Evolutionary conservation across 1,140 invertebrate genomes (phyloP).

Genomic region (Leptopilina boulardi): DNA sequence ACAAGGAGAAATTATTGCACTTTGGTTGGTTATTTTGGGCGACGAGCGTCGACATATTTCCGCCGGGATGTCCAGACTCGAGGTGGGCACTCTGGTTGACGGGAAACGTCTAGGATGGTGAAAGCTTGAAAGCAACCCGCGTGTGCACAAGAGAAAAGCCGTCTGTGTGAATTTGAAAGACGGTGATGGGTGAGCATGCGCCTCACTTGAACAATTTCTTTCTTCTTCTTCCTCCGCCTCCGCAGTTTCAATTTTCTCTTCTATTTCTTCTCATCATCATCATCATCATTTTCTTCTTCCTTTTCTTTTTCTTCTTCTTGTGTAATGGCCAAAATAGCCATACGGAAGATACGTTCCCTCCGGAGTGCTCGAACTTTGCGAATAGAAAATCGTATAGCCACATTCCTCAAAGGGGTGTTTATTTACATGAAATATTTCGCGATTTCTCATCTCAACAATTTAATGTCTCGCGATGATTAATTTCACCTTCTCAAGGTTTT

Average conservation of each 20-base stretch:
- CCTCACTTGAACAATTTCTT: slow-evolving; percentile 32
- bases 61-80: slow-evolving; percentile 28
- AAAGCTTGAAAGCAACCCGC: slow-evolving; percentile 1
- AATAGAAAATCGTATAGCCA: slow-evolving; percentile 14
- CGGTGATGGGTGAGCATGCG: slow-evolving; percentile 36
- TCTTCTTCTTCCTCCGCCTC: slow-evolving; percentile 29
- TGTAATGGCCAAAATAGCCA: slow-evolving; percentile 40
- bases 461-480: not conserved
- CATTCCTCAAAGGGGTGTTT: not conserved
- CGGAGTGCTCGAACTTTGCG: not conserved
- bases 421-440: slow-evolving; percentile 18
- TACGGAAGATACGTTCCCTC: slow-evolving; percentile 36
- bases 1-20: slow-evolving; percentile 1
- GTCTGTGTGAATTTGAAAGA: slow-evolving; percentile 28
- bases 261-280: not conserved
- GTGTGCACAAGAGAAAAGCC: slow-evolving; percentile 11
- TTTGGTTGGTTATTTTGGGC: slow-evolving; percentile 32
- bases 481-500: not conserved
- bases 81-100: slow-evolving; percentile 22
- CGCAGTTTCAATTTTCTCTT: slow-evolving; percentile 22
- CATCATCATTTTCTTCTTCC: not conserved
- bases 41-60: slow-evolving; percentile 37
- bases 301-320: slow-evolving; percentile 21
- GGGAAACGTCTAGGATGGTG: slow-evolving; percentile 18
- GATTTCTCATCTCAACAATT: not conserved